These are phyloP conservation scores for Eilema depressum DNA, from an alignment of 2,888 invertebrate species.

Conservation along the genomic window DNA sequence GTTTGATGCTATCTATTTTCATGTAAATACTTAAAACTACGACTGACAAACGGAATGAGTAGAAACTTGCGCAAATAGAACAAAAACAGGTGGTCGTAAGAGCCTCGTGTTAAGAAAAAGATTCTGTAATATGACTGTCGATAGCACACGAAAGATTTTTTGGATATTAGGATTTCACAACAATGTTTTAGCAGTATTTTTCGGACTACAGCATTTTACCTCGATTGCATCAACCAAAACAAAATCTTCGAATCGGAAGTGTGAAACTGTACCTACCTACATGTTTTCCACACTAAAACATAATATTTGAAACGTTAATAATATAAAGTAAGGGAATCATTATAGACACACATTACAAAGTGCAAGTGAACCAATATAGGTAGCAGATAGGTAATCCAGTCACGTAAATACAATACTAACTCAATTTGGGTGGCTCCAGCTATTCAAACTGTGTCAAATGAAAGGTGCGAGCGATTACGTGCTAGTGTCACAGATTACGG, in stretches of 20 bases:
- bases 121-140: background rate
- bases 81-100: background rate
- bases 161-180: background rate
- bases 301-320: too few relatives aligned
- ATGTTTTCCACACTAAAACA: too few relatives aligned
- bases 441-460: constrained; percentile 4
- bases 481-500: background rate
- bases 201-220: too few relatives aligned
- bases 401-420: constrained; percentile 1
- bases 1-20: background rate
- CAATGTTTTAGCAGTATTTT: too few relatives aligned
- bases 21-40: background rate
- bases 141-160: background rate
- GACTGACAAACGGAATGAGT: background rate
- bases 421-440: background rate
- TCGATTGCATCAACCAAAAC: too few relatives aligned
- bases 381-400: background rate
- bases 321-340: background rate
- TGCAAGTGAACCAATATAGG: background rate
- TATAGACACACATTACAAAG: background rate
- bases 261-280: background rate
- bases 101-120: background rate
- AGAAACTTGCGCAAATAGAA: background rate
- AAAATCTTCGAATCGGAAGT: background rate
- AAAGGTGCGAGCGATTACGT: constrained; percentile 1